A percentile compares a stretch with the other conserved stretches of the same genome.
Evolutionary conservation across 2,113 vertebrate species (phyloP).

Genomic region (Cyphomyrus discorhynchus): DNA sequence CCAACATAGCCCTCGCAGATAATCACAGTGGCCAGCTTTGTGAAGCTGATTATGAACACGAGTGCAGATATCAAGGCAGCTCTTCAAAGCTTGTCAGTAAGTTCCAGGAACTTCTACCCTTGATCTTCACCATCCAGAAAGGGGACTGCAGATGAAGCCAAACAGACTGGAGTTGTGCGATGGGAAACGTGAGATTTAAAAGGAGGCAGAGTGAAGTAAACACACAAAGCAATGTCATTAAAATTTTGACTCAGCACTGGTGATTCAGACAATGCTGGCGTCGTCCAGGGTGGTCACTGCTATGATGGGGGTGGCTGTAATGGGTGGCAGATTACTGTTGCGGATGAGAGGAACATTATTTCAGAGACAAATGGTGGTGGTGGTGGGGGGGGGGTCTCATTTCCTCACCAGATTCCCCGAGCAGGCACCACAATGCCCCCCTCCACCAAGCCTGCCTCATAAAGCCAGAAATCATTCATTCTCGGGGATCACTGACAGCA

Average conservation of each 20-base stretch:
- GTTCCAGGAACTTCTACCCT: neutral
- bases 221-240: neutral
- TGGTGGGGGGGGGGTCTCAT: constrained; percentile 39
- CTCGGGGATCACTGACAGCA: constrained; percentile 14
- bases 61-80: neutral
- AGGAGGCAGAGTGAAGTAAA: constrained; percentile 24
- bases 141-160: constrained; percentile 51
- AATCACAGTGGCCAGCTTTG: neutral
- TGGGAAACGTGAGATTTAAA: constrained; percentile 48
- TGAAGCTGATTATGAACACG: neutral
- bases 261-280: neutral
- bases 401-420: constrained; percentile 46
- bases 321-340: constrained; percentile 33
- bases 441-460: constrained; percentile 27
- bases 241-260: neutral
- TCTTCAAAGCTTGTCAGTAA: neutral
- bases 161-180: constrained; percentile 48
- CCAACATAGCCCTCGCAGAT: neutral
- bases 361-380: constrained; percentile 48
- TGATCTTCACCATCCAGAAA: constrained; percentile 29
- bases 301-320: constrained; percentile 34
- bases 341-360: constrained; percentile 45
- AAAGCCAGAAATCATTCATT: constrained; percentile 44
- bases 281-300: constrained; percentile 10
- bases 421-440: constrained; percentile 36